phyloP scores from a whole-genome alignment of 2,797 vertebrate species.

The Poeciliopsis paucimaculata region DNA sequence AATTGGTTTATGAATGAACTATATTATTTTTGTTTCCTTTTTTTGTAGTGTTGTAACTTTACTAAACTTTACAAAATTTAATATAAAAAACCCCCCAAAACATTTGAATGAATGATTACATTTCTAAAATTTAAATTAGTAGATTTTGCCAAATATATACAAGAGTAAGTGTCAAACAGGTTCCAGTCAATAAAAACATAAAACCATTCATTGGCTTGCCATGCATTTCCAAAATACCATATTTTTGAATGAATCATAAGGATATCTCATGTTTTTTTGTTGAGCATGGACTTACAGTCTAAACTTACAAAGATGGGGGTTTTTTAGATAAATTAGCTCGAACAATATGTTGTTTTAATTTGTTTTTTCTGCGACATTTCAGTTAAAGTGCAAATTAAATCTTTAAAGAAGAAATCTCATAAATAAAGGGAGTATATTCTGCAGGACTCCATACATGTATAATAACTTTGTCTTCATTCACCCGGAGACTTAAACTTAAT shows the following conservation, averaged over 20 bases:
- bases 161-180: slow-evolving; percentile 22
- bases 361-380: slow-evolving; percentile 5
- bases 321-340: not conserved
- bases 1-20: not conserved
- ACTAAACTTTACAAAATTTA: no score
- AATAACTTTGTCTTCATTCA: slow-evolving; percentile 33
- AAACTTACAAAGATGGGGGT: not conserved
- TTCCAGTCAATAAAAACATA: slow-evolving; percentile 17
- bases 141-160: not conserved
- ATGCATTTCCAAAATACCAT: not conserved
- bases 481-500: slow-evolving; percentile 35
- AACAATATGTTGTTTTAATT: not conserved
- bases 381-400: slow-evolving; percentile 31
- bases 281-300: not conserved
- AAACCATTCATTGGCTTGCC: not conserved
- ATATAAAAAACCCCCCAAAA: not conserved
- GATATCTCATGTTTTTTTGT: not conserved
- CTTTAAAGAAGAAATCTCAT: slow-evolving; percentile 17
- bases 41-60: not conserved
- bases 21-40: not conserved
- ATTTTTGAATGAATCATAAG: not conserved
- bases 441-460: slow-evolving; percentile 10
- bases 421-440: slow-evolving; percentile 22
- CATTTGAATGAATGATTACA: not conserved
- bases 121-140: not conserved